Conservation (phyloP, 2,888 invertebrate species). For the Diplolepis rosae region DNA sequence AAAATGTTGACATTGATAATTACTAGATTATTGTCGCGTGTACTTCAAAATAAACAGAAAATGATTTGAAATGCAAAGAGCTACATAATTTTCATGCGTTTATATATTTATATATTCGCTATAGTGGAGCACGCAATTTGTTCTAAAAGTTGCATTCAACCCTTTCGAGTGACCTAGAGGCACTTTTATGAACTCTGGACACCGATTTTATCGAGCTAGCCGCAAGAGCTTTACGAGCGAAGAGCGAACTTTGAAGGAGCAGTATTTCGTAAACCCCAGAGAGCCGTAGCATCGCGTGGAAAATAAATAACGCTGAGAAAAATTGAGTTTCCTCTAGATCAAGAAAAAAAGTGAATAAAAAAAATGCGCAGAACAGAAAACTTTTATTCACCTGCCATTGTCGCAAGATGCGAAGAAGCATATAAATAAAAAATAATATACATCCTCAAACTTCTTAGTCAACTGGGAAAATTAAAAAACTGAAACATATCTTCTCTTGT, state of each 20-base stretch:
- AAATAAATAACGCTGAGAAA: conserved; percentile 29
- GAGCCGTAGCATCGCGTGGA: conserved; percentile 15
- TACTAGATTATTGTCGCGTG: background rate
- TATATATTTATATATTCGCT: background rate
- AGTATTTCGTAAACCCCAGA: conserved; percentile 28
- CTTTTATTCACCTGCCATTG: conserved; percentile 21
- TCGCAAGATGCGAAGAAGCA: conserved; percentile 12
- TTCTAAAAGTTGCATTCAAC: conserved; percentile 23
- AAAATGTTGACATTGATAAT: no score
- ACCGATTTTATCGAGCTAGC: conserved; percentile 36
- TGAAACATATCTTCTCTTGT: background rate
- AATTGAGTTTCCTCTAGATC: conserved; percentile 22
- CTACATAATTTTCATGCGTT: background rate
- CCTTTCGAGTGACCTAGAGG: conserved; percentile 27
- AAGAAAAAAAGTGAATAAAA: background rate
- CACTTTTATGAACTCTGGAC: conserved; percentile 33
- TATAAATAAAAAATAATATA: conserved; percentile 21
- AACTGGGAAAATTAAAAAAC: background rate
- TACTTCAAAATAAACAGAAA: conserved; percentile 10
- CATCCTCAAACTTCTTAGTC: background rate
- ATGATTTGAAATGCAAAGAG: conserved; percentile 5
- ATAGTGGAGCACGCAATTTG: background rate
- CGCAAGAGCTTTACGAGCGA: conserved; percentile 33
- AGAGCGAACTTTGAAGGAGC: conserved; percentile 28
- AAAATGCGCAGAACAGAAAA: background rate